Conservation (phyloP, 2,113 vertebrate genomes). For the Alosa alosa region DNA sequence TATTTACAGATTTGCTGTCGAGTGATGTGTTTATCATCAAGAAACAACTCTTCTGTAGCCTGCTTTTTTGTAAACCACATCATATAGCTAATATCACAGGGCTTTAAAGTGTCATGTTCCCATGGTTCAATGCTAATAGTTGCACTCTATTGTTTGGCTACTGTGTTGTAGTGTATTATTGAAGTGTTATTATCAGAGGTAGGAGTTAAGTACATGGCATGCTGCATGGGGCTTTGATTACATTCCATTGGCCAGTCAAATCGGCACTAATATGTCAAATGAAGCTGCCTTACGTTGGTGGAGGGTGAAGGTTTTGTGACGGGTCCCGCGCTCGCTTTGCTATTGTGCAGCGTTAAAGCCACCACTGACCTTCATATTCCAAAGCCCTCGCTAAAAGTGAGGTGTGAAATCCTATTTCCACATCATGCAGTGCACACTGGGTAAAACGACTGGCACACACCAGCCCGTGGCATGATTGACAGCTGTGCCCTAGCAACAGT, state of each 20-base stretch:
- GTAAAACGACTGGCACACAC: conserved; percentile 53
- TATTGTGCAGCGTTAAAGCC: background rate
- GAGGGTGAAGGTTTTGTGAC: background rate
- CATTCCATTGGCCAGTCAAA: background rate
- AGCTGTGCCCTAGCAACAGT: conserved; percentile 74
- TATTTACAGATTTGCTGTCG: background rate
- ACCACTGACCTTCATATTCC: conserved; percentile 22
- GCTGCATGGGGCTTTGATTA: background rate
- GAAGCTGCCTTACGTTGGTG: background rate
- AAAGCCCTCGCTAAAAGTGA: conserved; percentile 21
- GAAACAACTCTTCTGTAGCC: background rate
- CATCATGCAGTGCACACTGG: conserved; percentile 43
- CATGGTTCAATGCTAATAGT: background rate
- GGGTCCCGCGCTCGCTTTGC: background rate
- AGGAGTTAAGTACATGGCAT: background rate
- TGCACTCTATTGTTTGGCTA: background rate
- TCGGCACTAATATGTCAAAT: background rate
- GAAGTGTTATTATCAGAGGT: background rate
- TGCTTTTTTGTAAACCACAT: background rate
- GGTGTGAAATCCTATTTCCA: conserved; percentile 35
- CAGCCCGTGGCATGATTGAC: conserved; percentile 62
- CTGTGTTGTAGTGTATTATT: background rate
- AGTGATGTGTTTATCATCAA: too few relatives aligned
- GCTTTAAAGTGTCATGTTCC: background rate
- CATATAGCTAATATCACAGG: background rate